phyloP scores from a whole-genome alignment of 2,888 invertebrate species.

The Lasioglossum marginatum region DNA sequence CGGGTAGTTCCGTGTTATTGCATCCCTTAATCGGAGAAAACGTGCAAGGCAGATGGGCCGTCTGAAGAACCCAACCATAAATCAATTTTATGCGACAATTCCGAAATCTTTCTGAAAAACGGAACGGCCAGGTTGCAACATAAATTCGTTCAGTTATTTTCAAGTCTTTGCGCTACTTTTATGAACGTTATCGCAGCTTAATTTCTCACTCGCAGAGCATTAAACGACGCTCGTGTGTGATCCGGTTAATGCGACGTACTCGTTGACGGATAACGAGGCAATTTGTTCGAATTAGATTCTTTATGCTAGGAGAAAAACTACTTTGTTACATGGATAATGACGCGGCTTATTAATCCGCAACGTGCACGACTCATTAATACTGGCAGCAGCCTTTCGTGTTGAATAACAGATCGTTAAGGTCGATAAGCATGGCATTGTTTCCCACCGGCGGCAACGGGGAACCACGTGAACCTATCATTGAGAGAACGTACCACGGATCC shows the following conservation, averaged over 20 bases:
- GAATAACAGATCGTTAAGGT: slow-evolving; percentile 61
- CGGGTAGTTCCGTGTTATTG: neutral
- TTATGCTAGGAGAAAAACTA: slow-evolving; percentile 22
- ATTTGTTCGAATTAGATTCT: slow-evolving; percentile 40
- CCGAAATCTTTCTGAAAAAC: neutral
- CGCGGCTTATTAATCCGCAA: slow-evolving; percentile 43
- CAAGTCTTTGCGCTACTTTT: neutral
- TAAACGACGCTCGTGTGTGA: neutral
- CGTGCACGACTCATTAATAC: slow-evolving; percentile 46
- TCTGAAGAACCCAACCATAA: neutral
- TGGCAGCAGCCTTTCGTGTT: slow-evolving; percentile 41
- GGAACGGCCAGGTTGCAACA: too few species aligned
- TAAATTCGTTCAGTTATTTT: too few species aligned
- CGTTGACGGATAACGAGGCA: neutral
- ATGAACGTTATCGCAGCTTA: neutral
- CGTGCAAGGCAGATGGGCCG: too few species aligned
- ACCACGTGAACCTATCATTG: slow-evolving; percentile 48
- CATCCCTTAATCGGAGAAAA: neutral
- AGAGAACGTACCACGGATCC: slow-evolving; percentile 34
- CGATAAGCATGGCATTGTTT: slow-evolving; percentile 54
- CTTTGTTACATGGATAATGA: slow-evolving; percentile 36
- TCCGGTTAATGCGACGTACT: neutral
- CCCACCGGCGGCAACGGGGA: slow-evolving; percentile 23
- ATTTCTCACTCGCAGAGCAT: neutral
- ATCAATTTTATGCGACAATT: neutral